Base-by-base conservation (phyloP, 1,140 invertebrate species). In the Lutraria rhynchaena region DNA sequence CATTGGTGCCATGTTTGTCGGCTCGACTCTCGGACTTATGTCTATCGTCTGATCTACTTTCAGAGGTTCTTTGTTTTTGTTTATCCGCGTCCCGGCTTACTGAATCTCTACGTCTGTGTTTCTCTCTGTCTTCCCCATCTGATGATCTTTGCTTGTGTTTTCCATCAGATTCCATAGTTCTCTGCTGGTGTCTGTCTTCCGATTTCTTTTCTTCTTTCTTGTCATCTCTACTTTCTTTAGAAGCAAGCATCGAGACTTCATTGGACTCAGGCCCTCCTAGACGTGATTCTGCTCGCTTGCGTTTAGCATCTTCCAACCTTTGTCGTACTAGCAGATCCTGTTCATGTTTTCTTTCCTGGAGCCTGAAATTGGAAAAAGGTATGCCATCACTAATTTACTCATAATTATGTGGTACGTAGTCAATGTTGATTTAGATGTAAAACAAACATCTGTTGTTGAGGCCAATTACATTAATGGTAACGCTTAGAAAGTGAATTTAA, bases 241-340 rank as follows among this genome's bases (percentile, higher is more conserved):
- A 15, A 46, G 22, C 44, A 29, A 9, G 5, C 5, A 5, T 5
- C 15, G 37, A 7, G 5, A 7, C 37, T 7, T 41, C 37, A 41
- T 41, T 41, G 37, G 15, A 5, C 15, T 7, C 37, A 37, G 13
- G 55, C 11, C 37, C 37, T 27, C 63, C 76, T 19, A 80, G 24
- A 15, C 76, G 61, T 13, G 76, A 80, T 57, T 80, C 76, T 15
- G 76, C 76, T 22, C 76, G 49, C 41, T 81, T 81, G 33, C 70
- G 58, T 46, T 71, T 81, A 46, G 58, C 58, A 27, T 81, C 78
- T 35, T 81, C 78, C 22, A 81, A 31, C 33, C 78, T 67, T 37
- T 63, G 69, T 41, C 71, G 44, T 9, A 81, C 17, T 31, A 73
- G 61, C n/a, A 44, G 55, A 13, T 81, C 78, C 24, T 81, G 78